Evolutionary conservation across 2,113 vertebrate genomes (phyloP), one percentile per base, ranked within the genome.

Genomic region (Agapornis roseicollis): DNA sequence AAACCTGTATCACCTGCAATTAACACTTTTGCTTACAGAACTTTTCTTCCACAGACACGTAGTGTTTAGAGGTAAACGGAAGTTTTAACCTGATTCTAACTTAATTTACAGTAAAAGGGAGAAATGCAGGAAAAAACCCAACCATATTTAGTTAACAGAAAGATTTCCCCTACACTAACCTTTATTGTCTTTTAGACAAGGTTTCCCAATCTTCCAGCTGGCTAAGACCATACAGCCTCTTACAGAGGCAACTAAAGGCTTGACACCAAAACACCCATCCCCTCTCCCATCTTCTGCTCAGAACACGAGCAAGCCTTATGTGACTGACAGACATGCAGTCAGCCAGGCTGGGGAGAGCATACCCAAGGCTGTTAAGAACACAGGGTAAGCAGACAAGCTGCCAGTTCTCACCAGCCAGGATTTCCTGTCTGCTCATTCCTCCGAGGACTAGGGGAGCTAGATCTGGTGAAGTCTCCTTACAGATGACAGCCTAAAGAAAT

Each of bases 251-350:
- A n/a, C 25, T 27, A 35, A 41, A 78, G 22, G 29, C 33, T 39
- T 44, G 44, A 39, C 33, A 52, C 29, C 33, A 7, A 41, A 47
- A 46, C 3, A 77, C 19, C 22, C 14, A 4, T 7, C 17, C 29
- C 19, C 23, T 52, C 49, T 73, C 39, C 35, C 25, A 53, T 4
- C 35, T 49, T 64, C 39, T 35, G 37, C 63, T 50, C 20, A 71
- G 53, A 85, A 65, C 10, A 14, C 0, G 6, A 33, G 5, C 39
- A 77, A 52, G 69, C 23, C 29, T 28, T 31, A 8, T n/a, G n/a
- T 15, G 44, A 28, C 39, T 13, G 20, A 65, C 0, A 4, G 33
- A 35, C 5, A 17, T 1, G 8, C 63, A 24, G 41, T 9, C 68
- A n/a, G 52, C 5, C 33, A 22, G 6, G 19, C 44, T 47, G 3